Conservation (phyloP, 2,888 invertebrate species). For the Erannis defoliaria region DNA sequence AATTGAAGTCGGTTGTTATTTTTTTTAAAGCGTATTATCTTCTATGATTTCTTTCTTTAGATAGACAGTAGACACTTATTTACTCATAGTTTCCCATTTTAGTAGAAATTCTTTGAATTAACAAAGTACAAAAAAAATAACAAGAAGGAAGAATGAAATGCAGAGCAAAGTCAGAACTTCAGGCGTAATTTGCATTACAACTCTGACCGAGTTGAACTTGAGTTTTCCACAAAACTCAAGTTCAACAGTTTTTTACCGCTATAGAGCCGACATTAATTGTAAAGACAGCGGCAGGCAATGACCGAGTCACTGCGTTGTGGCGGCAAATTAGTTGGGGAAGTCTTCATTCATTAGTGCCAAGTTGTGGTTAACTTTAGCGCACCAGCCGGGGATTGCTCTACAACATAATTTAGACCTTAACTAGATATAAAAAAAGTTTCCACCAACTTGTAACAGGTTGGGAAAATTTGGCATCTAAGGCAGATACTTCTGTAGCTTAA, state of each 20-base stretch:
- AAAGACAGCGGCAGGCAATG: constrained; percentile 53
- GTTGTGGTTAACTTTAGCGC: constrained; percentile 66
- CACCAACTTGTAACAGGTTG: constrained; percentile 1
- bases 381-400: constrained; percentile 27
- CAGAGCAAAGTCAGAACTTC: not conserved
- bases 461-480: too few relatives aligned
- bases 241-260: constrained; percentile 10
- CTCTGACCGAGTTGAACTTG: not conserved
- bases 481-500: too few relatives aligned
- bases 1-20: too few relatives aligned
- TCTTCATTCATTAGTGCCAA: constrained; percentile 71
- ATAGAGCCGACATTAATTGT: constrained; percentile 56
- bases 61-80: too few relatives aligned
- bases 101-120: not conserved
- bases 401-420: constrained; percentile 15
- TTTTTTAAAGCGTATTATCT: too few relatives aligned
- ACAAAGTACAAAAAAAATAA: not conserved
- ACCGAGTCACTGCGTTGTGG: constrained; percentile 56
- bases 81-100: too few relatives aligned
- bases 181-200: constrained; percentile 5
- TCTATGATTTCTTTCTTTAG: too few relatives aligned
- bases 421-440: too few relatives aligned
- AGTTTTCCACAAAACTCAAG: constrained; percentile 10
- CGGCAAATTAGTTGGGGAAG: constrained; percentile 72
- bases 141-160: not conserved